phyloP scores from a whole-genome alignment of 2,113 vertebrate genomes.

The Tragulus kanchil region DNA sequence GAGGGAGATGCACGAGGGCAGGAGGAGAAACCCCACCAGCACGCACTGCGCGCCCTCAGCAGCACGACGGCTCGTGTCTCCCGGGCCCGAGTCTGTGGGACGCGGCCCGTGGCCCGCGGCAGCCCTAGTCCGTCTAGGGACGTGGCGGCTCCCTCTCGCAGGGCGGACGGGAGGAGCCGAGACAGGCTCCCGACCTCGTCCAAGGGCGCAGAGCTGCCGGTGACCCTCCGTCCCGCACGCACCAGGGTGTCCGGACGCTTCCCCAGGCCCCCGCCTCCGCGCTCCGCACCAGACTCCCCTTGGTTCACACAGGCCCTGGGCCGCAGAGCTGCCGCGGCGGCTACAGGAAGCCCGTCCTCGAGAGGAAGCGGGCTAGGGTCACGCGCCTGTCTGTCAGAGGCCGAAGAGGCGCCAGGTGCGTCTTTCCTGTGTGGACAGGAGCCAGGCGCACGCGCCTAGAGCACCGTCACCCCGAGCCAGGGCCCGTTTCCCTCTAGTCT shows the following conservation, averaged over 20 bases:
- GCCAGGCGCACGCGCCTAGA: not conserved
- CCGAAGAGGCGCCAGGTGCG: not conserved
- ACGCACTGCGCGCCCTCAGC: not conserved
- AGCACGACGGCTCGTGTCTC: not conserved
- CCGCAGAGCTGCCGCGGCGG: not conserved
- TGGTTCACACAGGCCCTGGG: not conserved
- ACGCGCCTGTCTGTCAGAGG: not conserved
- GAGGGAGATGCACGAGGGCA: slow-evolving; percentile 96
- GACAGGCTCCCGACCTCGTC: not conserved
- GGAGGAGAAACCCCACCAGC: slow-evolving; percentile 51
- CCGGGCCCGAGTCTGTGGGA: rapidly evolving
- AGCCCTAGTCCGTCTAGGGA: not conserved
- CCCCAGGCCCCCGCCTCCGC: not conserved
- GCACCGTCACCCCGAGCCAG: not conserved
- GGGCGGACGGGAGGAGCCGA: not conserved
- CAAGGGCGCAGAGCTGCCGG: not conserved
- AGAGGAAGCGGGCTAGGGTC: not conserved
- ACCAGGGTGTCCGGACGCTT: not conserved
- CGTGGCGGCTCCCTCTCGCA: not conserved
- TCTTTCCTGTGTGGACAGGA: not conserved
- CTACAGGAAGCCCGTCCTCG: not conserved
- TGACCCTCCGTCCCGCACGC: not conserved
- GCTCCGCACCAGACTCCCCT: not conserved
- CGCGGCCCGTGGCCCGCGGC: rapidly evolving
- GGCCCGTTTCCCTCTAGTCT: not conserved